phyloP scores from a whole-genome alignment of 1,140 invertebrate genomes.

The Akabosia matsudoensis region DNA sequence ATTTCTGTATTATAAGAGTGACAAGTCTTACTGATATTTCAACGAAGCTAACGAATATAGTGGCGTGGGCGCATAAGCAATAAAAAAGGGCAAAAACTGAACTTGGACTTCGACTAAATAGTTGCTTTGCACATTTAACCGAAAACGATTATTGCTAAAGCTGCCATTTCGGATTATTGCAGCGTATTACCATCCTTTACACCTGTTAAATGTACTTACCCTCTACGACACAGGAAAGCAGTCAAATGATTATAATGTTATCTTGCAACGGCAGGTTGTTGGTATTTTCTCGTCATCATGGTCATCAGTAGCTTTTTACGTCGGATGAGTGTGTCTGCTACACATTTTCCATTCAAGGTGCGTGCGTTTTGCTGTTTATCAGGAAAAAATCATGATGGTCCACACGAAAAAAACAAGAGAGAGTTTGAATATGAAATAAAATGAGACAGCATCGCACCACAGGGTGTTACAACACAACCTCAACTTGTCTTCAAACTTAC shows the following conservation, averaged over 20 bases:
- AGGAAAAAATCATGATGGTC: neutral
- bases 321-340: neutral
- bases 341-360: neutral
- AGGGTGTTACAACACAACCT: constrained; percentile 5
- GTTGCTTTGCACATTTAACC: no score
- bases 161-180: neutral
- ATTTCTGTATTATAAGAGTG: no score
- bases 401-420: no score
- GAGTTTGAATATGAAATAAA: constrained; percentile 5
- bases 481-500: neutral
- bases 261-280: neutral
- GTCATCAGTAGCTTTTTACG: neutral
- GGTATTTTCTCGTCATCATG: constrained; percentile 9
- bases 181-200: neutral
- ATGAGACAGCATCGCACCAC: constrained; percentile 11
- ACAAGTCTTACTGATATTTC: no score
- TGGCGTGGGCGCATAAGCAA: no score
- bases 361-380: neutral
- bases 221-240: neutral
- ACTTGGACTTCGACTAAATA: no score
- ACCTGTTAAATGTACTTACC: neutral
- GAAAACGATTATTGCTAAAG: neutral
- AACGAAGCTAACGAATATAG: no score
- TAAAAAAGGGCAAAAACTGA: no score
- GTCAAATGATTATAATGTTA: constrained; percentile 11